Conservation (phyloP, 1,140 invertebrate species). For the Anadara kagoshimensis region DNA sequence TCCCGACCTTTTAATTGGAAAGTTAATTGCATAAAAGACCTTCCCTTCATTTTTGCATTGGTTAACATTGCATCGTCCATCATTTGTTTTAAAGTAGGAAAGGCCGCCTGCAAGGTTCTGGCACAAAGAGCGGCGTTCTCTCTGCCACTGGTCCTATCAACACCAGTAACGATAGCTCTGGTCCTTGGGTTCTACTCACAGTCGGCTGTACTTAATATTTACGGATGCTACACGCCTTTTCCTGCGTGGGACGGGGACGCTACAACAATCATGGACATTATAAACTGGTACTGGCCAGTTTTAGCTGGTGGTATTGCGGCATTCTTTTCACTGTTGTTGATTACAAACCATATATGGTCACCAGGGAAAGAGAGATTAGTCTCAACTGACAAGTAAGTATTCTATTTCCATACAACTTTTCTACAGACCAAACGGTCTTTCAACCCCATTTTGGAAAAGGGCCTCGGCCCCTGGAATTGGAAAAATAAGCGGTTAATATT, state of each 20-base stretch:
- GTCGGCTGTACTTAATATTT: not conserved
- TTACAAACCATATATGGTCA: slow-evolving; percentile 97
- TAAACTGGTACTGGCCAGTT: slow-evolving; percentile 12
- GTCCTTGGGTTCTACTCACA: slow-evolving; percentile 74
- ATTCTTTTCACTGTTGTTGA: slow-evolving; percentile 96
- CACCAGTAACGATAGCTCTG: slow-evolving; percentile 91
- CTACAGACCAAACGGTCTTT: too few relatives aligned
- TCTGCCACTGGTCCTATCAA: slow-evolving; percentile 93
- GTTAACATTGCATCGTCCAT: slow-evolving; percentile 46
- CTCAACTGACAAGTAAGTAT: slow-evolving; percentile 87
- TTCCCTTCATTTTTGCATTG: slow-evolving; percentile 47
- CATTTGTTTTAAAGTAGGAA: slow-evolving; percentile 60
- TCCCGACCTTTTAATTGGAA: slow-evolving; percentile 8
- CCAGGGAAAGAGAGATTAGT: slow-evolving; percentile 97
- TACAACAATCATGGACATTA: slow-evolving; percentile 23
- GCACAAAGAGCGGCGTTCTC: slow-evolving; percentile 98
- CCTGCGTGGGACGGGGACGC: slow-evolving; percentile 40
- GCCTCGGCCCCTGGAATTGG: too few relatives aligned
- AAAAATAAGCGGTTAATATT: too few relatives aligned
- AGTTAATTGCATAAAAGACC: not conserved
- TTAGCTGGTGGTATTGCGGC: slow-evolving; percentile 78
- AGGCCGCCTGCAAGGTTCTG: slow-evolving; percentile 89
- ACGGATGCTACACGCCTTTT: slow-evolving; percentile 28
- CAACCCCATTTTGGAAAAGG: too few relatives aligned
- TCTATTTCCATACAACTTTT: not conserved